Conservation (phyloP, 2,113 vertebrate genomes). For the Aspiorhynchus laticeps region DNA sequence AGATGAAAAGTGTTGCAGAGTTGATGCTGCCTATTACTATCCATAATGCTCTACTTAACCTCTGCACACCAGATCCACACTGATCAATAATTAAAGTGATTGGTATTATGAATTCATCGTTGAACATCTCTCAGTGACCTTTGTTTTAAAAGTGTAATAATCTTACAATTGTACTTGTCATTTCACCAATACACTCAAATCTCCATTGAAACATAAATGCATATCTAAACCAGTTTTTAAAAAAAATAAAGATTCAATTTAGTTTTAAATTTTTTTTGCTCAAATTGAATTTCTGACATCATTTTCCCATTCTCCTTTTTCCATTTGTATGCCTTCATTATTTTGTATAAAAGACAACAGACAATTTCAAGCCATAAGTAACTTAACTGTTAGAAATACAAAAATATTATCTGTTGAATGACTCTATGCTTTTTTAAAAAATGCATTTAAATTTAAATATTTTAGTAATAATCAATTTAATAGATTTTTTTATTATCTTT, state of each 20-base stretch:
- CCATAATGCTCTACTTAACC: slow-evolving; percentile 45
- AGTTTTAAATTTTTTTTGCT: background rate
- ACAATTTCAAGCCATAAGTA: background rate
- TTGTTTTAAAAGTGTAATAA: background rate
- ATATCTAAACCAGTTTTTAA: background rate
- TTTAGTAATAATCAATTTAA: too few species aligned
- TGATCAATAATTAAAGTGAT: slow-evolving; percentile 46
- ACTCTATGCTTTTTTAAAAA: background rate
- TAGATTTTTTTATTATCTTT: background rate
- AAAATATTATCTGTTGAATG: background rate
- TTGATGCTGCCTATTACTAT: slow-evolving; percentile 5
- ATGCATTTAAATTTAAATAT: too few species aligned
- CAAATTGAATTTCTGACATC: background rate
- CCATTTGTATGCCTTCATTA: background rate
- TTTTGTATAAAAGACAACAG: background rate
- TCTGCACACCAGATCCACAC: background rate
- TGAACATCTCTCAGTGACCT: background rate
- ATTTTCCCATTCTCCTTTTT: background rate
- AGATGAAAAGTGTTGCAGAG: slow-evolving; percentile 8
- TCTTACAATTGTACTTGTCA: background rate
- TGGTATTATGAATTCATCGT: slow-evolving; percentile 37
- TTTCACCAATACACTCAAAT: background rate
- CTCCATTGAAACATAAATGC: background rate
- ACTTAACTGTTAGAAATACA: background rate
- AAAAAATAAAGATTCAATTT: background rate